Evolutionary conservation across 2,797 vertebrate genomes (phyloP), one percentile per base, ranked within the genome.

Genomic region (Dermochelys coriacea): DNA sequence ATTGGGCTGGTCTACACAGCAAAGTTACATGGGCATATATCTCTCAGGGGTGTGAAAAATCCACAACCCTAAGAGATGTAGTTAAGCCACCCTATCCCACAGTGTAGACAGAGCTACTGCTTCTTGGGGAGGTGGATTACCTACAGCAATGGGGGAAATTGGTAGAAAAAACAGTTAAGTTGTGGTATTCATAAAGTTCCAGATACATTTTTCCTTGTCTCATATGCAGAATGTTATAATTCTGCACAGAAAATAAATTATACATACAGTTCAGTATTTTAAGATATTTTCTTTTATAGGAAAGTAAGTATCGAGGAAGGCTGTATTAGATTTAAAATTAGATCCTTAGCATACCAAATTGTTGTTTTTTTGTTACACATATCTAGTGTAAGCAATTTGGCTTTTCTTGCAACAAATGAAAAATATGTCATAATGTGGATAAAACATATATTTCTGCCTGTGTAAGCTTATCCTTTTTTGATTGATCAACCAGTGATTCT

Each of bases 271-370:
- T 93, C 84, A 87, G 31, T 92, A 4, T 88, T 57, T 80, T 93
- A 85, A 80, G 52, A 87, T 77, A 79, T 81, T 31, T 29, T 61
- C n/a, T 91, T 91, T 92, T 82, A 10, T 4, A 91, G 82, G 87
- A 74, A 96, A 94, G 80, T 68, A 2, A 45, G 37, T 93, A 95
- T 93, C 92, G 79, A 49, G 80, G 55, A 68, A 86, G 75, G 78
- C 87, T 78, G 5, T 68, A 87, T 89, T 93, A 96, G 82, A 92
- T 93, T 92, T 93, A 82, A 91, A 95, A 50, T 45, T 59, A 19
- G 80, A 84, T 59, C 5, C 1, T 91, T 80, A 78, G 64, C 85
- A 89, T 95, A 86, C 3, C 3, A 71, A 21, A 71, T 41, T 37
- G 85, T 12, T 93, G n/a, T n/a, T 34, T 93, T 93, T 93, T 92